Evolutionary conservation across 2,888 invertebrate genomes (phyloP).

Genomic region (Pollenia griseotomentosa): DNA sequence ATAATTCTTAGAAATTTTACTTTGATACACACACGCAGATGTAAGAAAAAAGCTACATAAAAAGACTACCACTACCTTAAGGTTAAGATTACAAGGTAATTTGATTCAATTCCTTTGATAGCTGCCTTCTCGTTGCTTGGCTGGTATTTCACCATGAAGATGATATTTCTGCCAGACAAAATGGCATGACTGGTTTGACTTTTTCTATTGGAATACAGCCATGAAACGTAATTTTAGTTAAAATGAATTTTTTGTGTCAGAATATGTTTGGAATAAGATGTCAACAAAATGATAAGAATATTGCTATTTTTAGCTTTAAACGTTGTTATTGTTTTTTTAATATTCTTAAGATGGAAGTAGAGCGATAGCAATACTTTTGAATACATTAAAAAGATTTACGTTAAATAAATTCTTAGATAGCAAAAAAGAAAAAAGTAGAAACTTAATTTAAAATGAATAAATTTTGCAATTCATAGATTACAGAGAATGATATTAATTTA

Average conservation of each 20-base stretch:
- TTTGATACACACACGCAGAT: constrained; percentile 26
- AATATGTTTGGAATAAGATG: constrained; percentile 56
- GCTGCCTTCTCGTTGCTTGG: constrained; percentile 60
- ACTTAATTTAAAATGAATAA: constrained; percentile 67
- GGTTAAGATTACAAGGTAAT: constrained; percentile 85
- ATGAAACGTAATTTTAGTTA: constrained; percentile 2
- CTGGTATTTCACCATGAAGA: constrained; percentile 15
- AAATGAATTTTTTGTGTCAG: constrained; percentile 45
- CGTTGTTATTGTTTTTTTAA: constrained; percentile 22
- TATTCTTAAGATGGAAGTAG: not conserved
- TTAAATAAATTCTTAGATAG: constrained; percentile 52
- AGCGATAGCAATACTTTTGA: constrained; percentile 1
- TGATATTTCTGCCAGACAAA: constrained; percentile 45
- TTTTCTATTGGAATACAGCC: not conserved
- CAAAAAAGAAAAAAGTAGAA: not conserved
- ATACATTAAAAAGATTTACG: constrained; percentile 56
- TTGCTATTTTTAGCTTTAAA: constrained; percentile 37
- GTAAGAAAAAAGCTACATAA: constrained; percentile 13
- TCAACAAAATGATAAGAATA: constrained; percentile 66
- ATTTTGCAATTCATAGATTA: constrained; percentile 35
- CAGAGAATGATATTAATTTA: constrained; percentile 39
- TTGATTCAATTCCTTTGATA: constrained; percentile 85
- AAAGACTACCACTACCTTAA: constrained; percentile 78
- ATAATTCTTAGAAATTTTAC: constrained; percentile 55
- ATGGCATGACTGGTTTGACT: constrained; percentile 13